Evolutionary conservation across 2,888 invertebrate genomes (phyloP), one percentile per base, ranked within the genome.

Genomic region (Drosophila anomelani): DNA sequence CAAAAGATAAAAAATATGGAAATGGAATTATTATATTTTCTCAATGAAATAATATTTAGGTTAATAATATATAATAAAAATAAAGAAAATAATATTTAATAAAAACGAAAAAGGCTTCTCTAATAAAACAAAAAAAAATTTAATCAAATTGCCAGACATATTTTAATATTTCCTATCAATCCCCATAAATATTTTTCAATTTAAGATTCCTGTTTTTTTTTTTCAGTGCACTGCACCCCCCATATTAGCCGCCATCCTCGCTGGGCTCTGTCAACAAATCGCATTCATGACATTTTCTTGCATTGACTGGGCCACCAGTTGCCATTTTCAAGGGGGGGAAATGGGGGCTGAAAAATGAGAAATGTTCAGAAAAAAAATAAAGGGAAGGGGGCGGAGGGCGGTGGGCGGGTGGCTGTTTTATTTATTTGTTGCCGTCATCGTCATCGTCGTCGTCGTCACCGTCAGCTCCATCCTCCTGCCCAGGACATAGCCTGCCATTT

Each of bases 211-310:
- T 8, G 8, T 1, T 4, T 12, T 32, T 34, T 32, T 34, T 15
- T 17, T 12, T n/a, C 15, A 1, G 12, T 15, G 29, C 38, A 10
- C 29, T 34, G 12, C 9, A 17, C 36, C 39, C 32, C 13, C 13
- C 26, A 0, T 49, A 0, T 13, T 5, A 23, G 15, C 23, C 49
- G 10, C 46, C 41, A 29, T 10, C 61, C 9, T 26, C 39, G 47
- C 26, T 32, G 26, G 32, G 51, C 60, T 34, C 58, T 57, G 61
- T 66, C 67, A 71, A 71, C 88, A 83, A 84, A 85, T 83, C 86
- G 86, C 74, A 88, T 88, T 88, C 84, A 84, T 80, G 88, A 85
- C 84, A 84, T 84, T 84, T 84, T 88, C 88, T 86, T 88, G 75
- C 86, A 84, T 80, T 88, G 85, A 79, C 85, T 81, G 70, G 63